These are phyloP conservation scores for Chiridota heheva DNA, from an alignment of 35 echinoderm and acorn worm genomes.

Conservation along the genomic window DNA sequence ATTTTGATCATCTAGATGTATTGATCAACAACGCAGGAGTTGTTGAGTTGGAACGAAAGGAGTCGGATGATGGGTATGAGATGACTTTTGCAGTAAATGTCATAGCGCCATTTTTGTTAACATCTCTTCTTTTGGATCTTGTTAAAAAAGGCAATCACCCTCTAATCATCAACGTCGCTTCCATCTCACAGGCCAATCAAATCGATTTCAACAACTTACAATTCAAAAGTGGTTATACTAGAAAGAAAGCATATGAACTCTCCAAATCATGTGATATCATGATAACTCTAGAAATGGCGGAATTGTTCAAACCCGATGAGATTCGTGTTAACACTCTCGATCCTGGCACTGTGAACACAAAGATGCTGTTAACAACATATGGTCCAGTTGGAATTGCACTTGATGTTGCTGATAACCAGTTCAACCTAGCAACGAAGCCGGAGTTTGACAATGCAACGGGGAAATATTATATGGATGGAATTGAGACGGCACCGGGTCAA, in stretches of 20 bases:
- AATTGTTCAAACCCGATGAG: slow-evolving; percentile 31
- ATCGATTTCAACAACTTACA: slow-evolving; percentile 64
- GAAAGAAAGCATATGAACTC: slow-evolving; percentile 63
- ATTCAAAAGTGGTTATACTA: slow-evolving; percentile 49
- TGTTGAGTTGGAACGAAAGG: slow-evolving; percentile 25
- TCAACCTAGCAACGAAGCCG: slow-evolving; percentile 59
- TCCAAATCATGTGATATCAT: slow-evolving; percentile 80
- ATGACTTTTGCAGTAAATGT: slow-evolving; percentile 96
- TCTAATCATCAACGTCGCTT: slow-evolving; percentile 85
- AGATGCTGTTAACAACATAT: slow-evolving; percentile 59
- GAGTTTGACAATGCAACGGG: slow-evolving; percentile 67
- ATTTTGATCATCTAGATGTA: slow-evolving; percentile 62
- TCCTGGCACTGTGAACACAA: slow-evolving; percentile 95
- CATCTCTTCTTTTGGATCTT: slow-evolving; percentile 76
- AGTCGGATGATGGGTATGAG: slow-evolving; percentile 81
- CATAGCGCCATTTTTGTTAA: slow-evolving; percentile 82
- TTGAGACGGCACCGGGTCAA: slow-evolving; percentile 15
- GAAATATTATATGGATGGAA: slow-evolving; percentile 71
- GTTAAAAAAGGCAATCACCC: slow-evolving; percentile 59
- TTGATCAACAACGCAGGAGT: slow-evolving; percentile 95
- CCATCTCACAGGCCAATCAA: slow-evolving; percentile 54
- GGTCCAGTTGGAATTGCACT: slow-evolving; percentile 52
- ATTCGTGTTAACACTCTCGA: slow-evolving; percentile 81
- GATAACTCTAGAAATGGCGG: slow-evolving; percentile 76
- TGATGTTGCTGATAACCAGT: slow-evolving; percentile 77